Base-by-base conservation (phyloP, 2,888 invertebrate species). In the Drosophila monieri region DNA sequence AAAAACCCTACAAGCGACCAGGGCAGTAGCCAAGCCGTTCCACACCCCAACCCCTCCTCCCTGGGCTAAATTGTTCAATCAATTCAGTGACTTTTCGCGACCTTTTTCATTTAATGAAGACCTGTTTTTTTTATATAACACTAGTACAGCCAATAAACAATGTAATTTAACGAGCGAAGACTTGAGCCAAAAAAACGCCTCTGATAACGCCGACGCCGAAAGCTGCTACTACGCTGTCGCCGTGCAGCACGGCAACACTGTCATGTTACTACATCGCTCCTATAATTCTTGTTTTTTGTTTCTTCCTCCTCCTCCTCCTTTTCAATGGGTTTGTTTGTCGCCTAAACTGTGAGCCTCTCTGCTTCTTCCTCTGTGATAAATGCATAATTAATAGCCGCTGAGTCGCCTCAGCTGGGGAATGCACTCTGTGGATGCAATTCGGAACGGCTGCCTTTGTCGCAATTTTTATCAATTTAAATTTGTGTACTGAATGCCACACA, bases 401-500 rank as follows among this genome's bases (percentile, higher is more conserved):
- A 48, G 53, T 32, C 39, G 25, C 8, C 39, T 18, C 8, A 27
- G 15, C 46, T 23, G 52, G 52, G 35, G 14, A 53, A 44, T 52
- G 27, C 60, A 47, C 46, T 66, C 37, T 37, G 37, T 58, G 57
- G 15, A 4, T 30, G 30, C 57, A 57, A 62, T 71, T 72, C 49
- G 46, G 37, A 54, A 55, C 64, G 37, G 18, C 41, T 44, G 55
- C 41, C 72, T 55, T 60, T 49, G 51, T 64, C 52, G 53, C 68
- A 47, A 68, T 70, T 77, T 77, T 77, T 77, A 85, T 80, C 80
- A 83, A 71, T 69, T 83, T 75, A 77, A 85, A 77, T 71, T 69
- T 80, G 76, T 80, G 76, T 83, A 77, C 86, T 74, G 76, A 78
- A 81, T 67, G 69, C 59, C 68, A 70, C 68, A 70, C 53, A 80